Base-by-base conservation (phyloP, 2,797 vertebrate genomes). In the Macropodus opercularis region DNA sequence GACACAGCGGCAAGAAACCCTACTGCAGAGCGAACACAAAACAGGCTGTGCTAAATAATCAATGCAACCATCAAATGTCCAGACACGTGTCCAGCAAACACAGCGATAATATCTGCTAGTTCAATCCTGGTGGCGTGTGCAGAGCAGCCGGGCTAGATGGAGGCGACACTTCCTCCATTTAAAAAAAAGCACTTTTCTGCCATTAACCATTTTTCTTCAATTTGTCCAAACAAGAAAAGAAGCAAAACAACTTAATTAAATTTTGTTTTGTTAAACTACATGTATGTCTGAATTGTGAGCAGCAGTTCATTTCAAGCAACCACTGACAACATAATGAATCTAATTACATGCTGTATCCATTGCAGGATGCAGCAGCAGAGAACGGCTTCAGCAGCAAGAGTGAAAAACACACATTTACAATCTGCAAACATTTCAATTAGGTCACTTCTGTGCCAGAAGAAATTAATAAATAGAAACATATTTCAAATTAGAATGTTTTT, bases 191-290 rank as follows among this genome's bases (percentile, higher is more conserved):
- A 17, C 1, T 26, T 42, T 47, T 27, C 22, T 34, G 17, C 6
- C 5, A 21, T 22, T 31, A 54, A 55, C 21, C 12, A 27, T 3
- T 24, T 66, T n/a, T 19, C 31, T 40, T 19, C 1, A 26, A 36
- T 61, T 10, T 22, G 17, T 8, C 19, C 32, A 44, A 56, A 54
- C 38, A 41, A 38, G 27, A 48, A 38, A 17, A 47, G 15, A 26
- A 17, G 35, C 15, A 67, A 47, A 32, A 44, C 21, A 38, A 43
- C 21, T 22, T 51, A 24, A 48, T 58, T 35, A 72, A 18, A n/a
- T 38, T 46, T 41, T 23, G 22, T 47, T 41, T 38, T 52, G 8
- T 29, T 39, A 18, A n/a, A n/a, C n/a, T 36, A 31, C 14, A 58
- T 19, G 35, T 34, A 26, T 8, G 23, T 14, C 8, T 62, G 7